A percentile compares a stretch with the other conserved stretches of the same genome.
These are phyloP conservation scores for Parauchenoglanis ngamensis DNA, from an alignment of 2,797 vertebrate genomes.

Conservation along the genomic window DNA sequence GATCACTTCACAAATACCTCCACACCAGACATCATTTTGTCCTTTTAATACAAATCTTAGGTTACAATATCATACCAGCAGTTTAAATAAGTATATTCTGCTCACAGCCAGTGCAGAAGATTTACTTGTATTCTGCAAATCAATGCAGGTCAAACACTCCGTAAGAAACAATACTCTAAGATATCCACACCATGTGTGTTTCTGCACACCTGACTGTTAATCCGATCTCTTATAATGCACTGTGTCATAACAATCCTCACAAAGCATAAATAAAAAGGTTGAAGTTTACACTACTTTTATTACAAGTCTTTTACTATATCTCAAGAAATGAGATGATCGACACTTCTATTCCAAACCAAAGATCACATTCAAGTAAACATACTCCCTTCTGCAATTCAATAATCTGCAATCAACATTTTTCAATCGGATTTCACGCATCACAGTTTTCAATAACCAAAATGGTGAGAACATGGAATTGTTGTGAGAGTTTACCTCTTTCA, in stretches of 20 bases:
- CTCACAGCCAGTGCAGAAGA: slow-evolving; percentile 27
- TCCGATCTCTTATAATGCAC: background rate
- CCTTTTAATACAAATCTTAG: background rate
- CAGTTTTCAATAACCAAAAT: slow-evolving; percentile 22
- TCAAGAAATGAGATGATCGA: background rate
- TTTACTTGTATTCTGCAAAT: background rate
- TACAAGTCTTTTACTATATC: background rate
- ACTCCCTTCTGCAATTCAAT: slow-evolving; percentile 3
- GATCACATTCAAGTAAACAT: slow-evolving; percentile 21
- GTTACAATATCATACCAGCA: background rate
- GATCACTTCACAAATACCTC: background rate
- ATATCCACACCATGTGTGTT: background rate
- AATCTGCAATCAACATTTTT: background rate
- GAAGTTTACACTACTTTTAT: background rate
- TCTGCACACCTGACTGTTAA: background rate
- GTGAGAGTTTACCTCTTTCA: slow-evolving; percentile 83
- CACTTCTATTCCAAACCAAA: slow-evolving; percentile 11
- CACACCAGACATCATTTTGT: background rate
- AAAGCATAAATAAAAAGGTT: background rate
- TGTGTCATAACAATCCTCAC: background rate
- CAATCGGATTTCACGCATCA: slow-evolving; percentile 31
- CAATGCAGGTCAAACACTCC: slow-evolving; percentile 15
- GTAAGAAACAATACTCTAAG: slow-evolving; percentile 26
- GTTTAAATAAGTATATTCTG: background rate
- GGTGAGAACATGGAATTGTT: background rate